Base-by-base conservation (phyloP, 23 tunicate genomes). In the Trididemnum nubilum region DNA sequence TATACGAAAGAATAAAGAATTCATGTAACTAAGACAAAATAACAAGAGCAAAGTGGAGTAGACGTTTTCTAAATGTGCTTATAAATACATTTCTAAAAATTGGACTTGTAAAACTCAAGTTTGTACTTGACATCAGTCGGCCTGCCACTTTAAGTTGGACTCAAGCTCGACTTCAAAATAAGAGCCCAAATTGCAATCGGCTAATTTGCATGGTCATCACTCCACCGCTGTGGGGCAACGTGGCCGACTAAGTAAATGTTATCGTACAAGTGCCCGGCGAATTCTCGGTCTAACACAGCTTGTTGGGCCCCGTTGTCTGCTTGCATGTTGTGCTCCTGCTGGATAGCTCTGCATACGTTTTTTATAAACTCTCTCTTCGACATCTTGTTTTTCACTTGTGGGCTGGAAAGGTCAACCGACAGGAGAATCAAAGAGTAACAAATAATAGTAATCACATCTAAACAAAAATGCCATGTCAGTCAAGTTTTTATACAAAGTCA, bases 331-430 rank as follows among this genome's bases (percentile, higher is more conserved):
- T 61, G 32, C 25, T 67, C 77, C 12, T 50, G 33, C n/a, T 85
- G 82, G 7, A 85, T 35, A 1, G 96, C 99, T 9, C 87, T 86
- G 59, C 96, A 84, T 25, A 93, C 84, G 78, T 96, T 96, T 32
- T 87, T 65, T 33, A 96, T 81, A 79, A 96, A 93, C 71, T 96
- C 99, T 5, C 99, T 84, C 60, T 96, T 96, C 40, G 97, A 90
- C 99, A 96, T 96, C 75, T 96, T 96, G 77, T 96, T 96, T 84
- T 93, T 91, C 23, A 96, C 96, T 18, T 96, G 99, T 28, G 97
- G 97, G 36, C 97, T 85, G 4, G 94, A 74, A 51, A 91, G 65
- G 39, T 96, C 99, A 36, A 96, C 99, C 1, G 97, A 90, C n/a
- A 96, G 94, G 25, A 96, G 75, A 31, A 96, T 88, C 65, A 96